Evolutionary conservation across 2,888 invertebrate species (phyloP), one percentile per base, ranked within the genome.

Genomic region (Mythimna impura): DNA sequence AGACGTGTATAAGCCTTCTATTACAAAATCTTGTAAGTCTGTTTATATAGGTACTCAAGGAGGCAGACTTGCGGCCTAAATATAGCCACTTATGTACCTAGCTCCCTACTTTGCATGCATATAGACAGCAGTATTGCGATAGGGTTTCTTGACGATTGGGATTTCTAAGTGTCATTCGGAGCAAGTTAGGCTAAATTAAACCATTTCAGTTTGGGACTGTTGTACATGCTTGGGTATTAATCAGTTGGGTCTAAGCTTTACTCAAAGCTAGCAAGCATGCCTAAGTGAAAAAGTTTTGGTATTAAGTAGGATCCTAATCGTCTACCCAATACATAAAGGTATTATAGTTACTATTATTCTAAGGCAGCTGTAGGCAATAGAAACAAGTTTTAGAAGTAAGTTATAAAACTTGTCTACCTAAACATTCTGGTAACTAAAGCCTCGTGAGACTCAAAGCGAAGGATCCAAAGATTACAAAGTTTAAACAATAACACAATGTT

Each of bases 1-100:
- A 73, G 72, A 69, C 77, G 69, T 78, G 80, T 73, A 74, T 73
- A 79, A 71, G 73, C 76, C 67, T 77, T 76, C 82, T 76, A 82
- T 84, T 81, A 78, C 50, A 62, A 76, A 58, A 73, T 79, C 78
- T 81, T 76, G 62, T 73, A 25, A 54, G 72, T 73, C 68, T 71
- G 75, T 71, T 76, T 67, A 63, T 74, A 25, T 58, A 25, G 25
- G 25, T 25, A 68, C 43, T 66, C 76, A 68, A 52, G n/a, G n/a
- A 52, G 65, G 40, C 58, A 72, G 54, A 63, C 52, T 71, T 75
- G n/a, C 62, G 60, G 58, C 68, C 64, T 62, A 36, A 43, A 72
- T 71, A 50, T 62, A 43, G 17, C n/a, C 34, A 63, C 30, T n/a
- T 57, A 58, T 65, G 7, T n/a, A 34, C 40, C 9, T 47, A 47